phyloP scores from a whole-genome alignment of 2,797 vertebrate genomes.

The Lepilemur ruficaudatus region DNA sequence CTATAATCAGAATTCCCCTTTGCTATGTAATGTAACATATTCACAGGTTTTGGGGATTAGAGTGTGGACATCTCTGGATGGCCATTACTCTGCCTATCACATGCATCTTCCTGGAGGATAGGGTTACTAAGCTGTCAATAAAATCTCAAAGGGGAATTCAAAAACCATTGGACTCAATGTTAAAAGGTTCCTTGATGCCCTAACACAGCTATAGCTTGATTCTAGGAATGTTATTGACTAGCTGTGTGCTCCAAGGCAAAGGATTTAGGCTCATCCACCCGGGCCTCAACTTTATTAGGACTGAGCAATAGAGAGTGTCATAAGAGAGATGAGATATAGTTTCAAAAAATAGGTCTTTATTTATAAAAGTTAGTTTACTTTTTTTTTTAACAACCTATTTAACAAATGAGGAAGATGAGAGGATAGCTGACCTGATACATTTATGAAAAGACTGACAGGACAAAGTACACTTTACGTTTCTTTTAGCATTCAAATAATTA shows the following conservation, averaged over 20 bases:
- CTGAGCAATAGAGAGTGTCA: background rate
- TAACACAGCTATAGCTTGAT: background rate
- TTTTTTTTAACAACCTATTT: background rate
- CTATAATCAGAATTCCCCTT: background rate
- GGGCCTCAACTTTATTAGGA: background rate
- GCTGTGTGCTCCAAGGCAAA: background rate
- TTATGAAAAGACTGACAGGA: background rate
- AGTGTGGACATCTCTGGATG: background rate
- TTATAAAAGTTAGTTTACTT: background rate
- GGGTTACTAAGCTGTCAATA: background rate
- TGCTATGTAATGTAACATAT: background rate
- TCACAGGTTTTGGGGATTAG: background rate
- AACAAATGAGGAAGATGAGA: background rate
- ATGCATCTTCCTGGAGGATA: background rate
- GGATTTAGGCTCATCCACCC: background rate
- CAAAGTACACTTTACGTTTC: background rate
- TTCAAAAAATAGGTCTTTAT: background rate
- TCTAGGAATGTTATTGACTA: background rate
- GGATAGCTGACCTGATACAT: background rate
- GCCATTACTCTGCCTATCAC: background rate
- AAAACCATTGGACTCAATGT: background rate
- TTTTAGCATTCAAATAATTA: background rate
- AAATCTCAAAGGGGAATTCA: background rate
- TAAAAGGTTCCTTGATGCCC: background rate
- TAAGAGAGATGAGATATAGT: background rate